Percentiles rank a stretch among this genome's conserved stretches.
Evolutionary conservation across 2,888 invertebrate genomes (phyloP).

Genomic region (Pyralis farinalis): DNA sequence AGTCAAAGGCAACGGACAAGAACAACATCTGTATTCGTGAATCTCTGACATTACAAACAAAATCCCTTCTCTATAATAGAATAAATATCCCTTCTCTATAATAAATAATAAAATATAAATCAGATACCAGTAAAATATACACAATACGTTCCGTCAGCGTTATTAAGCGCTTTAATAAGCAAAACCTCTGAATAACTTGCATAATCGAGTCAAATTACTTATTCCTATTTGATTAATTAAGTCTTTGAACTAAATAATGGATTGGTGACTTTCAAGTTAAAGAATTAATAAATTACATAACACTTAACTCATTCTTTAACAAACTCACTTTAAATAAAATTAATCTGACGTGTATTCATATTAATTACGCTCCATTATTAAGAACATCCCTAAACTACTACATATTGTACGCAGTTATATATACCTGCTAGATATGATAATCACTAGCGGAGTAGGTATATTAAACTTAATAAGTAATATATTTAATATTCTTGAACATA

Average conservation of each 20-base stretch:
- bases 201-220: too few species aligned
- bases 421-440: constrained; percentile 14
- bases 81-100: background rate
- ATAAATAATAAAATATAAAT: too few species aligned
- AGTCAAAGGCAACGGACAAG: background rate
- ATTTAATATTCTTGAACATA: constrained; percentile 23
- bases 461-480: constrained; percentile 15
- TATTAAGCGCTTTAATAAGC: too few species aligned
- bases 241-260: too few species aligned
- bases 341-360: constrained; percentile 16
- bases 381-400: constrained; percentile 18
- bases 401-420: constrained; percentile 11
- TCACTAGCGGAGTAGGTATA: constrained; percentile 19
- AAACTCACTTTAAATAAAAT: constrained; percentile 10
- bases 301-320: too few species aligned
- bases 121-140: too few species aligned
- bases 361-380: constrained; percentile 23
- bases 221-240: too few species aligned
- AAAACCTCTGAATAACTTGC: too few species aligned
- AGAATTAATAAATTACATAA: too few species aligned
- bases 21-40: background rate
- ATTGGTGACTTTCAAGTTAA: too few species aligned
- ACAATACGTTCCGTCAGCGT: too few species aligned
- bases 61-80: constrained; percentile 4
- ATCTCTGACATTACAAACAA: constrained; percentile 1